These are phyloP conservation scores for Parasteatoda tepidariorum DNA, from an alignment of 1,140 invertebrate species.

Conservation along the genomic window DNA sequence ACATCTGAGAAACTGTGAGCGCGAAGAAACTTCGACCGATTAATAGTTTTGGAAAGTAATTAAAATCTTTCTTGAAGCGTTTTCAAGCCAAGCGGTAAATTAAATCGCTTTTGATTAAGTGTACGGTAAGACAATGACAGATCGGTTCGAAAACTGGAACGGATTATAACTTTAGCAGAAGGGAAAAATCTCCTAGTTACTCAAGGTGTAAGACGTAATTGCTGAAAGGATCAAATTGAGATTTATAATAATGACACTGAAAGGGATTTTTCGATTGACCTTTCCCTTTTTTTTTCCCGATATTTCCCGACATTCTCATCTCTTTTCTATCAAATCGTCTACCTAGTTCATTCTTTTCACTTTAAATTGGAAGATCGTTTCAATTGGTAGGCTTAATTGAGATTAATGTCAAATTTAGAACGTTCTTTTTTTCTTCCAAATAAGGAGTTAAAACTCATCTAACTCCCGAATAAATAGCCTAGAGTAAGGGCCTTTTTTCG, in stretches of 20 bases:
- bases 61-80: conserved; percentile 31
- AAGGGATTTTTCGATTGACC: conserved; percentile 27
- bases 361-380: conserved; percentile 15
- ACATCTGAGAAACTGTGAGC: too few species aligned
- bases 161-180: conserved; percentile 18
- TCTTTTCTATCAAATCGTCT: neutral
- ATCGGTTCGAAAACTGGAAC: conserved; percentile 12
- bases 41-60: conserved; percentile 59
- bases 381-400: conserved; percentile 30
- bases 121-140: conserved; percentile 32
- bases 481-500: too few species aligned
- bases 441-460: neutral
- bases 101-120: conserved; percentile 58
- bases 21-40: conserved; percentile 31
- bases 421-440: neutral
- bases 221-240: conserved; percentile 44
- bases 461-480: neutral
- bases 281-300: neutral
- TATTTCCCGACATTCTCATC: neutral
- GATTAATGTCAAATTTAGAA: conserved; percentile 27
- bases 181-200: neutral
- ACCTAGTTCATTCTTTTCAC: neutral
- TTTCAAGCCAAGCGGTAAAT: conserved; percentile 41
- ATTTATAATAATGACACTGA: conserved; percentile 43
- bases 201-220: neutral